phyloP scores from a whole-genome alignment of 1,140 invertebrate species.

The Conus ventricosus region DNA sequence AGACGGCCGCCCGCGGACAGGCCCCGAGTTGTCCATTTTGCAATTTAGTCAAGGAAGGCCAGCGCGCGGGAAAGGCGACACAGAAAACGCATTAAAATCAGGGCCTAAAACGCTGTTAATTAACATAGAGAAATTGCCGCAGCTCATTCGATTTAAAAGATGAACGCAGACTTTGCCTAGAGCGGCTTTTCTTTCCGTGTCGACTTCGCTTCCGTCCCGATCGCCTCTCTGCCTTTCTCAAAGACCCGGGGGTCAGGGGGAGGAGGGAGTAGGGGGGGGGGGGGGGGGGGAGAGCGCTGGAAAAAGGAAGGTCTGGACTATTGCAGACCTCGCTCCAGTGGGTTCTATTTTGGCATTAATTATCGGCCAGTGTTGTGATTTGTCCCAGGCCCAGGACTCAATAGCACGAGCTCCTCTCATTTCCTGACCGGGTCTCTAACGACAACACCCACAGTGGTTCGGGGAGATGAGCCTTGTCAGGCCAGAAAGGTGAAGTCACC shows the following conservation, averaged over 20 bases:
- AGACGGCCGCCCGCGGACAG: neutral
- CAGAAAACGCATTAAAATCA: slow-evolving; percentile 38
- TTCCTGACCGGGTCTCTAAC: slow-evolving; percentile 25
- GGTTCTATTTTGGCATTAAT: slow-evolving; percentile 37
- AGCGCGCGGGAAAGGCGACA: neutral
- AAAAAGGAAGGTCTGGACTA: neutral
- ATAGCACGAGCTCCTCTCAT: slow-evolving; percentile 25
- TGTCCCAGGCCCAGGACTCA: slow-evolving; percentile 25
- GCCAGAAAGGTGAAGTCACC: neutral
- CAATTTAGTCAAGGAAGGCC: neutral
- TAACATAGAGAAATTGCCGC: slow-evolving; percentile 33
- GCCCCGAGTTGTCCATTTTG: slow-evolving; percentile 19
- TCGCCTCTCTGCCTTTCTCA: neutral
- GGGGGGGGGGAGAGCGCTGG: neutral
- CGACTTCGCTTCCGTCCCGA: neutral
- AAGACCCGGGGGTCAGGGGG: neutral
- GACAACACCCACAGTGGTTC: slow-evolving; percentile 21
- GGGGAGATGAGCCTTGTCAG: neutral
- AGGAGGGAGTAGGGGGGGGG: neutral
- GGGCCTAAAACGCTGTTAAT: slow-evolving; percentile 37
- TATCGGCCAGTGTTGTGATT: slow-evolving; percentile 37
- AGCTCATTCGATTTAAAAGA: slow-evolving; percentile 38
- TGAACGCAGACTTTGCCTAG: slow-evolving; percentile 11
- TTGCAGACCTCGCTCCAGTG: neutral
- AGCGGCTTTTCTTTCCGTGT: slow-evolving; percentile 17